Base-by-base conservation (phyloP, 2,797 vertebrate species). In the Clarias platycephalus region DNA sequence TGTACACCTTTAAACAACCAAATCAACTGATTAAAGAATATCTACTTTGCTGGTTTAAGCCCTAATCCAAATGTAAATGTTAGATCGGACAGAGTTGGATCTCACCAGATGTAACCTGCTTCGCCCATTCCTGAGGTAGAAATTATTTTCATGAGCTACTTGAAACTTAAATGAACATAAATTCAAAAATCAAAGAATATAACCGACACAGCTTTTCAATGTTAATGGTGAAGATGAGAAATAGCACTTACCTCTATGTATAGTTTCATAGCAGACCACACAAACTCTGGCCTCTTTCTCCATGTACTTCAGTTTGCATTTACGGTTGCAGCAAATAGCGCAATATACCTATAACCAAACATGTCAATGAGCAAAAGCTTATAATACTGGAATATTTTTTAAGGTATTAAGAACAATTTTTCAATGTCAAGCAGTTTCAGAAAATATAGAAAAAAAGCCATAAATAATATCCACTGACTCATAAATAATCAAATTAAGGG, bases 251-350 rank as follows among this genome's bases (percentile, higher is more conserved):
- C 86, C 97, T 96, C 92, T 96, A 91, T 94, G 96, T 89, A 99
- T 96, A 84, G 92, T 90, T 40, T 96, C 94, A 53, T 96, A 97
- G 93, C 98, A 99, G 91, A 94, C 75, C 89, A 95, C 92, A 88
- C 98, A 99, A 66, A 99, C 97, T 72, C 98, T 95, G 85, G 97
- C 98, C 93, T 99, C 97, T 83, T 98, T 99, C 72, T 98, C 97
- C 93, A 98, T 89, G 88, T 98, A 99, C 12, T 95, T 96, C 26
- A 99, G 95, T 88, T 96, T 97, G 91, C 95, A 97, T 91, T 96
- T 99, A 84, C 95, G 94, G 93, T 95, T 98, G 94, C 98, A 99
- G 94, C 98, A 99, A 75, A 91, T 91, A 1, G 95, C 94, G 88
- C 98, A 99, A 92, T 97, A 99, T 9, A 99, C 97, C 98, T 99